Evolutionary conservation across 1,140 invertebrate genomes (phyloP), one percentile per base, ranked within the genome.

Genomic region (Drosophila lowei): DNA sequence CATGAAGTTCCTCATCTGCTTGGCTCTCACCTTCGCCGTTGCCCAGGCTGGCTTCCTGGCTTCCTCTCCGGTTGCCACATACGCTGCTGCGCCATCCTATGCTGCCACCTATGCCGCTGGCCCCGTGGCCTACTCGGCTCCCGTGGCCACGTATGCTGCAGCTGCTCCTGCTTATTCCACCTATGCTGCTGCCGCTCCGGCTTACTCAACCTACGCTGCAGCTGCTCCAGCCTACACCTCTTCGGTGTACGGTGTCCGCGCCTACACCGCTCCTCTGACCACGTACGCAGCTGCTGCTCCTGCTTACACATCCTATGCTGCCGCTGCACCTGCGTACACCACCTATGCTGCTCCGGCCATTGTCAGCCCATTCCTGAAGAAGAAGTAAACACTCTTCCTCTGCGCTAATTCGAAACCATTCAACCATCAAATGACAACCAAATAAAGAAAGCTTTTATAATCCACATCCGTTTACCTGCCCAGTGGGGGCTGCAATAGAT

Each of bases 1-100:
- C 15, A 79, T 79, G 76, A 79, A 79, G 79, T 72, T 77, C 77
- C 49, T 83, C 46, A 77, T 83, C 53, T 79, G 77, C 64, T 71
- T 83, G 46, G 65, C 77, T 53, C 77, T 83, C 34, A 72, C 57
- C 66, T 48, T 83, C 41, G 79, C 79, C 47, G 77, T 47, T 42
- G 79, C 79, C 16, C 77, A 79, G 63, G 79, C 79, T 57, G 79
- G 77, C 30, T 76, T 49, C 59, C 42, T 81, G 56, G 71, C 77
- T 5, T 38, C 34, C 3, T 59, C 75, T 7, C 75, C 60, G 5
- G 50, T 57, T 16, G 58, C 71, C 25, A 67, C 77, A 8, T 77
- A 77, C 66, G 70, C 76, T 4, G 76, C 79, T 0, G 76, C 68
- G 15, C 72, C 79, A 25, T 47, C 61, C 25, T 72, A 72, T 30